Percentiles rank a stretch among this genome's conserved stretches.
These are phyloP conservation scores for Odocoileus hemionus DNA, from an alignment of 2,113 vertebrate species.

Conservation along the genomic window DNA sequence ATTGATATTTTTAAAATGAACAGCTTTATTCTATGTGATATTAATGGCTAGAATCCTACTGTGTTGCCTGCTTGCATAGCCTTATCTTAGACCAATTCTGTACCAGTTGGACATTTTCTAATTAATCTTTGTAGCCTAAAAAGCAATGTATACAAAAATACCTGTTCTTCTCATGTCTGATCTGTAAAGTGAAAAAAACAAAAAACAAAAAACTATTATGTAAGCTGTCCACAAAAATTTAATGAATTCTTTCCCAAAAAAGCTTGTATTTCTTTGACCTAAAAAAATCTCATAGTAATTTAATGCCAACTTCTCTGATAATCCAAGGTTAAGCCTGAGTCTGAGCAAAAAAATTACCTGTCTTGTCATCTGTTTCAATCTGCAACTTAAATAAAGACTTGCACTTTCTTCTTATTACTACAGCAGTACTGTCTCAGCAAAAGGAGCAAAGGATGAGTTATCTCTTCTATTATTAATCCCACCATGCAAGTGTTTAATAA, in stretches of 20 bases:
- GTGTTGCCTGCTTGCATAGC: not conserved
- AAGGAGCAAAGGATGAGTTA: not conserved
- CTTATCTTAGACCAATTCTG: not conserved
- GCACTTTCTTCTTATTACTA: not conserved
- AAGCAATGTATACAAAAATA: not conserved
- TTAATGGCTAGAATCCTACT: not conserved
- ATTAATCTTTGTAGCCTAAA: not conserved
- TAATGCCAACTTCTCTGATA: not conserved
- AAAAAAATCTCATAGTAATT: not conserved
- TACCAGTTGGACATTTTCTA: not conserved
- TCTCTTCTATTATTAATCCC: not conserved
- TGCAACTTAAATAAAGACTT: not conserved
- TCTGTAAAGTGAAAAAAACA: not conserved
- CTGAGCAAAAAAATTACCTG: not conserved
- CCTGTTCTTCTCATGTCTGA: not conserved
- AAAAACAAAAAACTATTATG: not conserved
- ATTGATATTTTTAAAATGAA: not conserved
- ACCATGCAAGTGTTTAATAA: not conserved
- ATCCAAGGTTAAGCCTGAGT: not conserved
- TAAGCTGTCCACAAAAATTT: not conserved
- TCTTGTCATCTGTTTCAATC: not conserved
- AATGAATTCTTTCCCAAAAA: not conserved
- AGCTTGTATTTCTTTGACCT: not conserved
- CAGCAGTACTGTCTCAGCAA: not conserved
- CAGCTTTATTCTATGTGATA: not conserved